phyloP scores from a whole-genome alignment of 2,113 vertebrate genomes.

The Aegypius monachus region DNA sequence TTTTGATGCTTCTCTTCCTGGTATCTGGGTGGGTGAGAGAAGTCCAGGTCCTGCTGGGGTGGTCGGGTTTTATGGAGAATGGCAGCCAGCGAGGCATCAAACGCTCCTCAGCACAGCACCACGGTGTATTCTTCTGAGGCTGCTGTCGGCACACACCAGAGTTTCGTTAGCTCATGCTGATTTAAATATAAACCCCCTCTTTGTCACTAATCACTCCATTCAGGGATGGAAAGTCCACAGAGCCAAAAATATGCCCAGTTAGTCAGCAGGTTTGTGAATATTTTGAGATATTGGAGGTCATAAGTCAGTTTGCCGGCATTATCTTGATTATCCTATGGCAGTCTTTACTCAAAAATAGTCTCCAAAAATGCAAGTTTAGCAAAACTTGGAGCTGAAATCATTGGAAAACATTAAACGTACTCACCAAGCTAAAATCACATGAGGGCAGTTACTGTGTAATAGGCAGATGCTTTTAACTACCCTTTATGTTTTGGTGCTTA shows the following conservation, averaged over 20 bases:
- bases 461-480: conserved; percentile 3
- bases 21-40: not conserved
- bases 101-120: not conserved
- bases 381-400: not conserved
- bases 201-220: conserved; percentile 10
- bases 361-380: conserved; percentile 26
- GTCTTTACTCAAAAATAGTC: conserved; percentile 28
- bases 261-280: conserved; percentile 45
- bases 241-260: not conserved
- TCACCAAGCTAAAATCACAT: conserved; percentile 2
- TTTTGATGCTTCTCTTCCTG: not conserved
- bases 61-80: not conserved
- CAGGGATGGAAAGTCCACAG: conserved; percentile 7
- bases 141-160: not conserved
- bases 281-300: conserved; percentile 26
- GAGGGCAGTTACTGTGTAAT: not conserved
- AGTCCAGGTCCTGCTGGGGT: not conserved
- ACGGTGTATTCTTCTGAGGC: not conserved
- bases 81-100: not conserved
- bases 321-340: conserved; percentile 47
- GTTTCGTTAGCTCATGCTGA: not conserved
- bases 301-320: not conserved
- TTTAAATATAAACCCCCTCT: conserved; percentile 14
- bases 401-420: not conserved
- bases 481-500: not conserved